Evolutionary conservation across 2,113 vertebrate species (phyloP), one percentile per base, ranked within the genome.

Genomic region (Toxotes jaculatrix): DNA sequence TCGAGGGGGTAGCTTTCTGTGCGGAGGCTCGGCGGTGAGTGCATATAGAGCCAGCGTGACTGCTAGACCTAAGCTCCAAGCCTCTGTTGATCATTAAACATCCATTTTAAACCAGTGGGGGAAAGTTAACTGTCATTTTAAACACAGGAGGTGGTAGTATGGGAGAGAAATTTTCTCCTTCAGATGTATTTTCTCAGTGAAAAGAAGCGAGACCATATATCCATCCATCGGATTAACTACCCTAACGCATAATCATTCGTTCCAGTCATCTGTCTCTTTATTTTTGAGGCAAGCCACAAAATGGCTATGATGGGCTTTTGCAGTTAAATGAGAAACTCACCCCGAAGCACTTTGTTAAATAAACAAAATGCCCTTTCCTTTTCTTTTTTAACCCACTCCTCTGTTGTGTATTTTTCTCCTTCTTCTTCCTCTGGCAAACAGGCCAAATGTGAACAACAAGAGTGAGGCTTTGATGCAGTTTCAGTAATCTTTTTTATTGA

Each of bases 111-210:
- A 93, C 51, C 93, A 91, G 91, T 92, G 85, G 93, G 92, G 88
- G 89, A 93, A 94, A 93, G 93, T 92, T 90, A 93, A 92, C 91
- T 88, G 90, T 92, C 93, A 92, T 93, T 92, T 93, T 85, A 82
- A 89, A 86, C 85, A 14, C 91, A 82, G 87, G 80, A 87, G 92
- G 92, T 79, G 92, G 87, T 53, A 23, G 65, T 55, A 73, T 45
- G 63, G 65, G 77, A 72, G 87, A 74, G 32, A 32, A 55, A 70
- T 69, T 80, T 47, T 42, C 74, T 65, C 66, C 57, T 59, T 77
- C 77, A n/a, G 70, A 79, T 65, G 71, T 77, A 38, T 67, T 86
- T 84, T 81, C 73, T 75, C 13, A 0, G 63, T 32, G 47, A 82
- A 79, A 80, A 76, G 62, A 53, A 74, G 65, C 23, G 17, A 86